These are phyloP conservation scores for Drosophila infuscata DNA, from an alignment of 2,888 invertebrate species.

Conservation along the genomic window DNA sequence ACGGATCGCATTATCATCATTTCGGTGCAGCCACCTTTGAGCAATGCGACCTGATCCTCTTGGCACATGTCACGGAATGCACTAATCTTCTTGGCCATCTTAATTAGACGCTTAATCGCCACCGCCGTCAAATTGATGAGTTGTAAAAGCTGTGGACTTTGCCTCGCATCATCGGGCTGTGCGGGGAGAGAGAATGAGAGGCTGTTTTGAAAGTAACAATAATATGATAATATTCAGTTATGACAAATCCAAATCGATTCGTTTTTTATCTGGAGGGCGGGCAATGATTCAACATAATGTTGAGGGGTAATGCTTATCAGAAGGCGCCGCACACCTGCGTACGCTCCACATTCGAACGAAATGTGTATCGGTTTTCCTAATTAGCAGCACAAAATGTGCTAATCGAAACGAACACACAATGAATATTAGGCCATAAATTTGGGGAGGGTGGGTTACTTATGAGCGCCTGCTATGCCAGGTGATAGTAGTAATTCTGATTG, in stretches of 20 bases:
- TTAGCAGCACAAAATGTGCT: constrained; percentile 75
- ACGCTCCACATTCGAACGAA: constrained; percentile 55
- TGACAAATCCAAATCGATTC: constrained; percentile 20
- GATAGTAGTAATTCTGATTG: constrained; percentile 53
- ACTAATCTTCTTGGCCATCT: constrained; percentile 93
- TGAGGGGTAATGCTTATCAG: constrained; percentile 48
- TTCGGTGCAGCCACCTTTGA: constrained; percentile 95
- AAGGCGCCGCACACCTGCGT: constrained; percentile 58
- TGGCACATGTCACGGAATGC: constrained; percentile 97
- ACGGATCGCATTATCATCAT: constrained; percentile 97
- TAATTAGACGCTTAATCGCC: constrained; percentile 94
- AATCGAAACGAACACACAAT: constrained; percentile 63
- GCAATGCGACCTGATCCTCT: constrained; percentile 93
- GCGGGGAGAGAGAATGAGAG: background rate
- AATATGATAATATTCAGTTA: constrained; percentile 40
- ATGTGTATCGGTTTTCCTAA: constrained; percentile 71
- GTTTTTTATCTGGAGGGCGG: background rate
- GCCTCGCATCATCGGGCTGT: constrained; percentile 83
- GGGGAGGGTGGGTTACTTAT: constrained; percentile 38
- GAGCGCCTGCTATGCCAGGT: constrained; percentile 67
- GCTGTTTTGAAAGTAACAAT: background rate
- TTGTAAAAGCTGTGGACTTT: constrained; percentile 91
- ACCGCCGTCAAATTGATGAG: constrained; percentile 96
- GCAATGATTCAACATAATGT: constrained; percentile 40
- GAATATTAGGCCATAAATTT: constrained; percentile 44